These are phyloP conservation scores for Clavelina lepadiformis DNA, from an alignment of 23 tunicate genomes.

Conservation along the genomic window DNA sequence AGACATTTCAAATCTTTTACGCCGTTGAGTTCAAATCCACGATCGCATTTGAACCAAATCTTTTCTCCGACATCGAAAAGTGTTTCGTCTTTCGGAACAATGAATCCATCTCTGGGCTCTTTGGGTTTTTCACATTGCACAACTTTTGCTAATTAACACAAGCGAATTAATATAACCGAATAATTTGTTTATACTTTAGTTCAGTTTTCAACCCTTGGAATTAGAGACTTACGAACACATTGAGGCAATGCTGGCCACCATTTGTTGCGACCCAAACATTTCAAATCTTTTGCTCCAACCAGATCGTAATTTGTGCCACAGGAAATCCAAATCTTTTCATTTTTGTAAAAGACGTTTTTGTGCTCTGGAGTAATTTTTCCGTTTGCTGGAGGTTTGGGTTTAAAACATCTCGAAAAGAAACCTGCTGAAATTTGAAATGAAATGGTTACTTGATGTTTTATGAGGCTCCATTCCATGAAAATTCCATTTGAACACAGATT, in stretches of 20 bases:
- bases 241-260: too few relatives aligned
- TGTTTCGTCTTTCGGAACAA: neutral
- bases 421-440: neutral
- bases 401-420: conserved; percentile 2
- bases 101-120: neutral
- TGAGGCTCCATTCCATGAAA: too few relatives aligned
- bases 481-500: too few relatives aligned
- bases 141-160: neutral
- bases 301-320: too few relatives aligned
- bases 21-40: conserved; percentile 18
- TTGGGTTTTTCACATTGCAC: neutral
- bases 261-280: too few relatives aligned
- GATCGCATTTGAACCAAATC: conserved; percentile 32
- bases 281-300: too few relatives aligned
- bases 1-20: neutral
- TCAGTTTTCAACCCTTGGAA: neutral
- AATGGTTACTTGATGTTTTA: neutral
- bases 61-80: conserved; percentile 22
- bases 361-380: conserved; percentile 7
- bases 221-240: too few relatives aligned
- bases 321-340: too few relatives aligned
- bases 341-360: too few relatives aligned
- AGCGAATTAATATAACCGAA: neutral
- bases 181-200: neutral
- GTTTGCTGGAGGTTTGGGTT: neutral